Percentiles rank a stretch among this genome's conserved stretches.
Conservation (phyloP, 2,113 vertebrate species). For the Verasper variegatus region DNA sequence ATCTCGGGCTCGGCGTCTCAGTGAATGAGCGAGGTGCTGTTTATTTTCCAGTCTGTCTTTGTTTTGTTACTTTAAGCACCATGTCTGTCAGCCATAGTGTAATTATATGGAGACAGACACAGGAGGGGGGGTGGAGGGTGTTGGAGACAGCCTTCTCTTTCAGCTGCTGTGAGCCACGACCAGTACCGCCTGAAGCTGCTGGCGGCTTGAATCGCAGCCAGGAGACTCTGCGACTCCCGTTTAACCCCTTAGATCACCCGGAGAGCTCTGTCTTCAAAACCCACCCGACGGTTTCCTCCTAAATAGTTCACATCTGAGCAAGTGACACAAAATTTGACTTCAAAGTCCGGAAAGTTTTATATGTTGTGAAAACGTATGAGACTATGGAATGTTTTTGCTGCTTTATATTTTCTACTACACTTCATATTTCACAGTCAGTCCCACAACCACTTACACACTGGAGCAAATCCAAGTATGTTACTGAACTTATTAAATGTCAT, state of each 20-base stretch:
- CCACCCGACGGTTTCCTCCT: slow-evolving; percentile 47
- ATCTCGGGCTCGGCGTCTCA: slow-evolving; percentile 41
- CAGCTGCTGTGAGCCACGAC: slow-evolving; percentile 80
- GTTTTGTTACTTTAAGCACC: slow-evolving; percentile 86
- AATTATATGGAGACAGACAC: slow-evolving; percentile 85
- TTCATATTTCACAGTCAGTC: not conserved
- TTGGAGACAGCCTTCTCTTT: slow-evolving; percentile 79
- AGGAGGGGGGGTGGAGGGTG: slow-evolving; percentile 60
- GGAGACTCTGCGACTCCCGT: slow-evolving; percentile 69
- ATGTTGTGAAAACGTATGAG: no score
- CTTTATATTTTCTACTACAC: no score
- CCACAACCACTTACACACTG: not conserved
- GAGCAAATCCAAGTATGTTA: no score
- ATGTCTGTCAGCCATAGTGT: slow-evolving; percentile 84
- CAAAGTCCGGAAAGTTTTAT: no score
- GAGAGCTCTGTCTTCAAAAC: slow-evolving; percentile 33
- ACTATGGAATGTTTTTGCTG: no score
- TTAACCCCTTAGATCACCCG: slow-evolving; percentile 73
- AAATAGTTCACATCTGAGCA: not conserved
- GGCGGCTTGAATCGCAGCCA: slow-evolving; percentile 77
- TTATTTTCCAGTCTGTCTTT: slow-evolving; percentile 82
- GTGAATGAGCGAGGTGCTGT: slow-evolving; percentile 71
- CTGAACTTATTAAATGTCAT: no score
- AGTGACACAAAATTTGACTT: no score
- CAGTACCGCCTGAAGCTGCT: slow-evolving; percentile 76